Base-by-base conservation (phyloP, 2,797 vertebrate genomes). In the Amphiprion clarkii region DNA sequence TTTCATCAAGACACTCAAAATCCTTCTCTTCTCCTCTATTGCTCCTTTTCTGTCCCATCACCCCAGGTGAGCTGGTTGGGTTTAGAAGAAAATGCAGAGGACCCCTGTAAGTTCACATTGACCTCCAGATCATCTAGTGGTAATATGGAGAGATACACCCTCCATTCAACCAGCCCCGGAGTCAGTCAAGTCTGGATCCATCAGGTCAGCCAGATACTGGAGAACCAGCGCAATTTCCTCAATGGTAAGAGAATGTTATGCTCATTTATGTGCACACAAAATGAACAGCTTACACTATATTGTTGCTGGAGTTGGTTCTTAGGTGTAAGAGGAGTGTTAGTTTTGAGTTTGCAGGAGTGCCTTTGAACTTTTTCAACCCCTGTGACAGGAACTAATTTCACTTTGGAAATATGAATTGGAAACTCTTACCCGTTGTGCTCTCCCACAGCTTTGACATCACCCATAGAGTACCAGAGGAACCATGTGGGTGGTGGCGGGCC, bases 151-250 rank as follows among this genome's bases (percentile, higher is more conserved):
- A 96, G 95, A 82, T 99, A 96, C 87, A 85, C 97, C 78, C 93
- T 99, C 71, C 97, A 98, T 91, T 96, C 97, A 14, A 83, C 96
- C 21, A 97, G 95, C 86, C 96, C 97, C 0, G 96, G 95, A 61
- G 93, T 97, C 76, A 95, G 96, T 85, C 96, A 98, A 78, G 92
- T 96, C 12, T 99, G 98, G 98, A 94, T 99, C 72, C 97, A 98
- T 48, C 98, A 99, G 93, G 97, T 99, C 89, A 97, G 97, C 96
- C 98, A 99, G 92, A 99, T 99, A 81, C 94, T 99, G 93, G 98
- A 99, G 95, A 99, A 98, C 95, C 98, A 99, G 94, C 96, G 97
- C 85, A 99, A 99, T 89, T 99, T 99, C 92, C 96, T 99, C 92
- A 99, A 99, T 87, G 98, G 98, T 99, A 95, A 84, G 56, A 61